These are phyloP conservation scores for Teleiodes luculella DNA, from an alignment of 2,888 invertebrate species.

Conservation along the genomic window DNA sequence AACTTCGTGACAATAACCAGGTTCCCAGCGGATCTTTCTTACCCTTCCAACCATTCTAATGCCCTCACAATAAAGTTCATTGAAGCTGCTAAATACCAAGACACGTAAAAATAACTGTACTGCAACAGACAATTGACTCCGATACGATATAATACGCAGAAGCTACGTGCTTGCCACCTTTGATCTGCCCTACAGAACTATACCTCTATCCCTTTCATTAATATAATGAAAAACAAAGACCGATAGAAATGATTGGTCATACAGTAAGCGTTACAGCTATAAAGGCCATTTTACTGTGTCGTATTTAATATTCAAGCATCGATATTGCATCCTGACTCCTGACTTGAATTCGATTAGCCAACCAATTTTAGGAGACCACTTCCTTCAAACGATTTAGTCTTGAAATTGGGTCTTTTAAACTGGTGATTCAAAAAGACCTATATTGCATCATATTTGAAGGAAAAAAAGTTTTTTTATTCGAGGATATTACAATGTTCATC, in stretches of 20 bases:
- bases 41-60: slow-evolving; percentile 5
- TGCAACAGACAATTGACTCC: slow-evolving; percentile 11
- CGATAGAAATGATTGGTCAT: background rate
- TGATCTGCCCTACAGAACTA: background rate
- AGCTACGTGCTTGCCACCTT: slow-evolving; percentile 4
- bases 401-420: slow-evolving; percentile 25
- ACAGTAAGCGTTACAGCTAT: background rate
- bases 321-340: slow-evolving; percentile 18
- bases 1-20: slow-evolving; percentile 1
- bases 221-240: background rate
- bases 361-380: slow-evolving; percentile 19
- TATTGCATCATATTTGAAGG: slow-evolving; percentile 47
- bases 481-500: slow-evolving; percentile 34
- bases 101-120: slow-evolving; percentile 20
- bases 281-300: slow-evolving; percentile 23
- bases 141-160: slow-evolving; percentile 7
- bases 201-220: background rate
- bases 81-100: slow-evolving; percentile 1
- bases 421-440: slow-evolving; percentile 24
- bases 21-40: background rate
- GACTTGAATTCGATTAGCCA: slow-evolving; percentile 18
- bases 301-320: slow-evolving; percentile 14
- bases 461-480: slow-evolving; percentile 45
- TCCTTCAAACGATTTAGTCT: background rate
- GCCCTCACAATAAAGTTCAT: slow-evolving; percentile 1